Base-by-base conservation (phyloP, 2,888 invertebrate species). In the Octodonta nipae region DNA sequence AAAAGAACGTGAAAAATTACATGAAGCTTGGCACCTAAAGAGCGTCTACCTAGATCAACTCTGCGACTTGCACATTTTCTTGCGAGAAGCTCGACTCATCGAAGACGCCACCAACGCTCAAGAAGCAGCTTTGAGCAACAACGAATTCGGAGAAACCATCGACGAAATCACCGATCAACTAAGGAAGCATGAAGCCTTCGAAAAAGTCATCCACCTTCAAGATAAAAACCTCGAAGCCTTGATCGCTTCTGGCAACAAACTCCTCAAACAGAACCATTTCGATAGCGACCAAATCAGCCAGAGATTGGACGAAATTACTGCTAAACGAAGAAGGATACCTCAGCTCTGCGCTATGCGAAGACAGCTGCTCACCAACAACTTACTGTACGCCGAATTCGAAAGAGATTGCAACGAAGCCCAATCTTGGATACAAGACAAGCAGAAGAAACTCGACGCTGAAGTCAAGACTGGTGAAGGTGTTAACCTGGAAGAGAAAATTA, bases 131-230 rank as follows among this genome's bases (percentile, higher is more conserved):
- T 55, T 85, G 1, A 68, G 71, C 59, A 37, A 54, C 34, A 72
- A 73, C 0, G 80, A 83, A 46, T 77, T 78, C 37, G 78, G 82
- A 0, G 73, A 81, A 24, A 79, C 78, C 0, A 84, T 85, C 0
- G 91, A 93, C 52, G 87, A 88, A 55, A 91, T 95, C 0, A 83
- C 86, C 47, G 80, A 79, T 25, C 78, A 85, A 52, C 73, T 87
- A 14, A 89, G 88, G 64, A 89, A 89, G 54, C 92, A 95, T 48
- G 92, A 91, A 47, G 91, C 87, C 2, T 93, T 96, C 57, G 91
- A 91, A 57, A 89, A 89, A 51, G 65, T 93, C 0, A 72, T 95
- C 5, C 75, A 76, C 8, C 82, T 86, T 0, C 79, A 88, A 66
- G 89, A 91, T 44, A 92, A 92, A 58, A 87, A 88, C 62, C 68